phyloP scores from a whole-genome alignment of 2,113 vertebrate species.

The Prolemur simus region DNA sequence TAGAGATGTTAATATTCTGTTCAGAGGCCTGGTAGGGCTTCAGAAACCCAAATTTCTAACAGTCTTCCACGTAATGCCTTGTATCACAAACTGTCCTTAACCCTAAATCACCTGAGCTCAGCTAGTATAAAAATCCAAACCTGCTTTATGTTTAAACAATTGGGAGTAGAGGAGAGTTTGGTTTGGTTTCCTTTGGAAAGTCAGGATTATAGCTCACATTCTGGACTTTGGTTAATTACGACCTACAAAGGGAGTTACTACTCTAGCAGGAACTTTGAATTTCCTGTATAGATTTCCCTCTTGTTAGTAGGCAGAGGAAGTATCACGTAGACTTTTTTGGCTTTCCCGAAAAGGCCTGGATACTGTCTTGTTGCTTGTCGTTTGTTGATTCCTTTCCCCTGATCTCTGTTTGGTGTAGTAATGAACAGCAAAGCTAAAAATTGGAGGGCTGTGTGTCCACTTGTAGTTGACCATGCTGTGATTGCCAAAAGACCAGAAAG shows the following conservation, averaged over 20 bases:
- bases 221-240: constrained; percentile 38
- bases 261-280: constrained; percentile 24
- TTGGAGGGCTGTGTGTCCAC: not conserved
- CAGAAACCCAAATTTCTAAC: not conserved
- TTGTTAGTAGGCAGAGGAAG: constrained; percentile 5
- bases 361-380: not conserved
- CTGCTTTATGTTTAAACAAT: not conserved
- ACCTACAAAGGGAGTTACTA: not conserved
- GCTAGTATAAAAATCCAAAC: not conserved
- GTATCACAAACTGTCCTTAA: not conserved
- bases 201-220: constrained; percentile 23
- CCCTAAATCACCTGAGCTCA: not conserved
- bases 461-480: not conserved
- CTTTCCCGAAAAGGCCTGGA: not conserved
- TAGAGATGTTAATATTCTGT: not conserved
- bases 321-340: not conserved
- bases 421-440: constrained; percentile 27
- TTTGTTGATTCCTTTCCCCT: not conserved
- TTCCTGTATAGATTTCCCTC: constrained; percentile 39
- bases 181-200: constrained; percentile 14
- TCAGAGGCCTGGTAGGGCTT: not conserved
- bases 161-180: not conserved
- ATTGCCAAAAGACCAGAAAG: constrained; percentile 39
- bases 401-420: not conserved
- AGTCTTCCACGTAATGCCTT: not conserved